Conservation (phyloP, 2,797 vertebrate genomes). For the Poecilia velifera region DNA sequence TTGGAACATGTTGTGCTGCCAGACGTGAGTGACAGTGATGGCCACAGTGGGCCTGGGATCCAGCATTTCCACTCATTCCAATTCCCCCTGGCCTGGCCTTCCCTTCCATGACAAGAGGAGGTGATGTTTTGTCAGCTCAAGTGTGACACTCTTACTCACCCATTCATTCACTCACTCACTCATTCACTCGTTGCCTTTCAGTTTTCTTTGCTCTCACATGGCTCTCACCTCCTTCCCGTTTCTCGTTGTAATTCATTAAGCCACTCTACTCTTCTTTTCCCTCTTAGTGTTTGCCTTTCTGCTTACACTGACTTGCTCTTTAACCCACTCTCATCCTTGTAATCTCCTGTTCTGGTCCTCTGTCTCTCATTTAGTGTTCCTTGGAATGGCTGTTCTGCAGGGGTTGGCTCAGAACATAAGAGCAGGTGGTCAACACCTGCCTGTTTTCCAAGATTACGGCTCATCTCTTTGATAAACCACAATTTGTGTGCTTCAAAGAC, state of each 20-base stretch:
- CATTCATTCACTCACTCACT: constrained; percentile 28
- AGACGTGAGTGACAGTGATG: constrained; percentile 80
- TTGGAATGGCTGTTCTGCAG: constrained; percentile 24
- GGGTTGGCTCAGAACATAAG: constrained; percentile 40
- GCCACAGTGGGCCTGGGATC: constrained; percentile 65
- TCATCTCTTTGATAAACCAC: constrained; percentile 52
- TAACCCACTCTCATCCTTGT: constrained; percentile 10
- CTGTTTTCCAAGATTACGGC: constrained; percentile 41
- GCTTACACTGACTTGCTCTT: constrained; percentile 9
- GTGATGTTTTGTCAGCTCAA: constrained; percentile 65
- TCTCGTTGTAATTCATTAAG: background rate
- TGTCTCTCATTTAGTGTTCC: constrained; percentile 2
- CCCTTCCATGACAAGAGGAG: constrained; percentile 74
- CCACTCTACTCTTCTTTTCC: background rate
- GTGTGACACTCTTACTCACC: constrained; percentile 43
- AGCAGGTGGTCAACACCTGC: constrained; percentile 53
- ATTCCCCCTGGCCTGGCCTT: constrained; percentile 60
- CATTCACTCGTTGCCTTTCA: background rate
- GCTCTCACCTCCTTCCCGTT: constrained; percentile 4
- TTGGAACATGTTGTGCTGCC: constrained; percentile 55
- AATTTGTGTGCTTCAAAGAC: constrained; percentile 53
- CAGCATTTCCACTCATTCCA: constrained; percentile 60
- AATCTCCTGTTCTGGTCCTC: background rate
- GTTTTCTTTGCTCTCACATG: background rate
- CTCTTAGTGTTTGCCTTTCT: background rate